Conservation (phyloP, 2,113 vertebrate genomes). For the Sinocyclocheilus maitianheensis region DNA sequence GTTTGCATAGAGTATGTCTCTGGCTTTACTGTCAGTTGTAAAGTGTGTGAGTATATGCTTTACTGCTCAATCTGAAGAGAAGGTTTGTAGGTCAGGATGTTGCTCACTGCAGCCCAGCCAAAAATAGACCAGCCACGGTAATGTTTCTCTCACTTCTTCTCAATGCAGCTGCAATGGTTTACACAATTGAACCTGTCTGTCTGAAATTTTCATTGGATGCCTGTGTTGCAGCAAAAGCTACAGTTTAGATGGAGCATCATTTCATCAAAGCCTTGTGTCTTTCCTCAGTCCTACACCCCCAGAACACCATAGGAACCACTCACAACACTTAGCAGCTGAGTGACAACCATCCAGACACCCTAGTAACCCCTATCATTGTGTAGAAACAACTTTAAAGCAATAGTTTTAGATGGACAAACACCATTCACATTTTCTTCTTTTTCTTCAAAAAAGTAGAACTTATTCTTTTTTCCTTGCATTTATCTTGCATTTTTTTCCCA, state of each 20-base stretch:
- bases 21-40: conserved; percentile 56
- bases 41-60: conserved; percentile 56
- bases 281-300: neutral
- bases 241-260: neutral
- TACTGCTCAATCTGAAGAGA: conserved; percentile 43
- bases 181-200: neutral
- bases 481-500: neutral
- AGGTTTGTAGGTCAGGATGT: conserved; percentile 72
- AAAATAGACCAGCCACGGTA: conserved; percentile 66
- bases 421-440: neutral
- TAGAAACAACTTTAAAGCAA: too few relatives aligned
- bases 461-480: neutral
- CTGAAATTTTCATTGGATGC: neutral
- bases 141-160: conserved; percentile 3
- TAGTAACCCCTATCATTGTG: neutral
- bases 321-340: neutral
- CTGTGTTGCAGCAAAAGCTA: neutral
- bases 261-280: neutral
- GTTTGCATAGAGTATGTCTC: neutral
- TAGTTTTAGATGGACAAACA: neutral
- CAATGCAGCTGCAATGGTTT: neutral
- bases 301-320: neutral
- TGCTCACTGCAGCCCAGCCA: conserved; percentile 57
- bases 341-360: neutral
- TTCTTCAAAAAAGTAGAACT: neutral